Conservation (phyloP, 2,113 vertebrate species). For the Gracilinanus agilis region DNA sequence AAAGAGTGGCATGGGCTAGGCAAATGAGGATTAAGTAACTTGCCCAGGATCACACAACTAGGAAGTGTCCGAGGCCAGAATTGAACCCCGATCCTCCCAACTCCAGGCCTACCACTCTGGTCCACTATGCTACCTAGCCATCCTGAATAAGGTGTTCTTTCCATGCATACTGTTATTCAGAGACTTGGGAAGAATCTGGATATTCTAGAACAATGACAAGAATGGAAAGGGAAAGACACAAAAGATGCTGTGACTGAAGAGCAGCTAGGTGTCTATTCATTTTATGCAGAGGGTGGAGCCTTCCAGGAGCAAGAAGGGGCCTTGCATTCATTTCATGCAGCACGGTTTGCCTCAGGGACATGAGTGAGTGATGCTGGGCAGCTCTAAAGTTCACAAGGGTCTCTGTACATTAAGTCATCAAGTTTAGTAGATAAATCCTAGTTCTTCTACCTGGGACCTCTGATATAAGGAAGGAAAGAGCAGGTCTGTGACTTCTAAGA, state of each 20-base stretch:
- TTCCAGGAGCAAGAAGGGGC: background rate
- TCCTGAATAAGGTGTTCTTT: background rate
- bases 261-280: background rate
- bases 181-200: background rate
- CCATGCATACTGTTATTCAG: background rate
- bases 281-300: background rate
- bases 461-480: background rate
- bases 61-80: too few relatives aligned
- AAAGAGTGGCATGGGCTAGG: too few relatives aligned
- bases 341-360: background rate
- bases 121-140: too few relatives aligned
- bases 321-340: background rate
- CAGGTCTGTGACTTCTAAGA: background rate
- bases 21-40: too few relatives aligned
- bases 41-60: too few relatives aligned
- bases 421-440: background rate
- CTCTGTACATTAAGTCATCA: background rate
- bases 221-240: background rate
- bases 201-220: background rate
- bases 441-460: background rate
- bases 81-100: too few relatives aligned
- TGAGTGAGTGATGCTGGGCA: background rate
- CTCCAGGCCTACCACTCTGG: too few relatives aligned
- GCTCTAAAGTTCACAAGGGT: background rate
- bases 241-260: background rate